Base-by-base conservation (phyloP, 2,888 invertebrate species). In the Galeopsomyia nigrocyanea region DNA sequence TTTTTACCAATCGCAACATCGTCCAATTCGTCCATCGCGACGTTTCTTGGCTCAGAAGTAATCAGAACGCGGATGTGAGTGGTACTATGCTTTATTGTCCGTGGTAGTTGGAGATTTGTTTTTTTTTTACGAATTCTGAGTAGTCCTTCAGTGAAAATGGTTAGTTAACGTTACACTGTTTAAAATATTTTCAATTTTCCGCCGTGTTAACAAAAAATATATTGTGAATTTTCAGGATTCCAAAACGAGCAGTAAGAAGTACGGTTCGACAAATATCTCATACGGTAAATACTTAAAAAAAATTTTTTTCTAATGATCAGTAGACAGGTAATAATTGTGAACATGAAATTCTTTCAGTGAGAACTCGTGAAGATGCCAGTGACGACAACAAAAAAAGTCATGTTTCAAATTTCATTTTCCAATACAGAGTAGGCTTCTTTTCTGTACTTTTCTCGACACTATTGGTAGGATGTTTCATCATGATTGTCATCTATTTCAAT, bases 401-500 rank as follows among this genome's bases (percentile, higher is more conserved):
- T 31, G 50, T 22, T 9, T 49, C 26, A 16, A 55, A 39, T 17
- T 63, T 39, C n/a, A 19, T 60, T 16, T 64, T 65, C 22, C 50
- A 49, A 55, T 53, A 73, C 16, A 73, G 22, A 21, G 50, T 47
- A 5, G 62, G 55, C 49, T 61, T 68, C 39, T 26, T 64, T 7
- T 51, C 53, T 17, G n/a, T 46, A 0, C 19, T 68, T 0, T 51
- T 65, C 13, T 68, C 60, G 0, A 21, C 68, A 5, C 17, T 55
- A 1, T n/a, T 63, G 9, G n/a, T 60, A 1, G 39, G 13, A n/a
- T 60, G 68, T 39, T 68, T 73, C 10, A 49, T 64, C n/a, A 31
- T 73, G 21, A 50, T 68, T 49, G 57, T 63, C 26, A 49, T 68
- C 22, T 73, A 68, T 49, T 31, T 68, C 3, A 55, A 17, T 31